Percentiles rank a stretch among this genome's conserved stretches.
Evolutionary conservation across 2,113 vertebrate species (phyloP).

Genomic region (Cepphus grylle): DNA sequence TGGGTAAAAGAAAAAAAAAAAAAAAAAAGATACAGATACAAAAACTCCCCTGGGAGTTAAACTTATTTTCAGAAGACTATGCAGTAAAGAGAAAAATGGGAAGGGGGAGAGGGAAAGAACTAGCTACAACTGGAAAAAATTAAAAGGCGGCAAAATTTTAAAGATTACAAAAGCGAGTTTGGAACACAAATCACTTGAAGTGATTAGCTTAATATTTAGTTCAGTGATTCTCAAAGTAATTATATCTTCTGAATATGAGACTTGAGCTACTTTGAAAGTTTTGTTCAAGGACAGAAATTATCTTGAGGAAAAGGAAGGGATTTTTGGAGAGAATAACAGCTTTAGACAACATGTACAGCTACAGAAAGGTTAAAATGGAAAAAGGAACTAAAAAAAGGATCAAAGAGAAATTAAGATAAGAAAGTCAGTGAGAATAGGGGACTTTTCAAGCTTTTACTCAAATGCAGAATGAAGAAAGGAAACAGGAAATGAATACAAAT

Average conservation of each 20-base stretch:
- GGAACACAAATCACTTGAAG: background rate
- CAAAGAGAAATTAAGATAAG: conserved; percentile 54
- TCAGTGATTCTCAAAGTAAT: conserved; percentile 5
- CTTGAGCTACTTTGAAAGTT: conserved; percentile 11
- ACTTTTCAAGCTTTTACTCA: conserved; percentile 24
- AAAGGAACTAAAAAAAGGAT: background rate
- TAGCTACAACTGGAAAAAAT: background rate
- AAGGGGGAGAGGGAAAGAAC: background rate
- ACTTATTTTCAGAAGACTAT: background rate
- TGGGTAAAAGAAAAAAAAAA: background rate
- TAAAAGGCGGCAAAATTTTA: background rate
- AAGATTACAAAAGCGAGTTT: background rate
- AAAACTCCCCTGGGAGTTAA: background rate
- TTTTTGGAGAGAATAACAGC: conserved; percentile 15
- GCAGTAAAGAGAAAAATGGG: background rate
- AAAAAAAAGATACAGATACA: background rate
- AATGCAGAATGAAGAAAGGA: background rate
- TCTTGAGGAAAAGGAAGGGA: conserved; percentile 13
- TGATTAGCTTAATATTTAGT: background rate
- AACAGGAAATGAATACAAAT: conserved; percentile 49
- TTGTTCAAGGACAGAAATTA: conserved; percentile 45
- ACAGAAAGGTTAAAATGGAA: conserved; percentile 36
- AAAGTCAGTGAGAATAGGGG: conserved; percentile 21
- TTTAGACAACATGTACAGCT: conserved; percentile 15
- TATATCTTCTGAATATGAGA: background rate